Base-by-base conservation (phyloP, 2,113 vertebrate species). In the Etheostoma cragini region DNA sequence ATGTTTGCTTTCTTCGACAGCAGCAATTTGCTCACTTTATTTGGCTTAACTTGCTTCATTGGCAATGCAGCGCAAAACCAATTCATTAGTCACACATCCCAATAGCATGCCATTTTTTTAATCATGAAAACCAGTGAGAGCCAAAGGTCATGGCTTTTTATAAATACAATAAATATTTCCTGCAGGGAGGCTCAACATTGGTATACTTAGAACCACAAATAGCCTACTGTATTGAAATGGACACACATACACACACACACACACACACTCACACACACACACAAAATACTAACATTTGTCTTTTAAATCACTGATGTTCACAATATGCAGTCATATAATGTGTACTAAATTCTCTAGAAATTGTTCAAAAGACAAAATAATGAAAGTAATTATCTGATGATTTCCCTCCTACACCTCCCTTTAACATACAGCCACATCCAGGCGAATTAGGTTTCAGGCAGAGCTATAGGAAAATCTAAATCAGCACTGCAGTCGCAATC, bases 391-490 rank as follows among this genome's bases (percentile, higher is more conserved):
- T 74, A 72, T 21, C n/a, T 21, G 38, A 74, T 71, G 5, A 77
- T 64, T 77, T 47, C 24, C 54, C 76, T 71, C 67, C 47, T 33
- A 45, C 46, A 11, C 35, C 58, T 60, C 61, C 42, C 24, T 76
- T 61, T n/a, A 73, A 49, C 49, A 11, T 57, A 49, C 57, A 65
- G 47, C 72, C 56, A 63, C 49, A 69, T 81, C 35, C 3, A 46
- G 16, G 21, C 26, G 4, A 33, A 35, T 68, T 61, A 11, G n/a
- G 45, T 62, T 72, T 76, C 50, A 70, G 30, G 19, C 56, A 71
- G 46, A 26, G 33, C 62, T 54, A 46, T 56, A 76, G 81, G 66
- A 81, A 88, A 88, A 84, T 70, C 15, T 61, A 77, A 78, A 76
- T 78, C 69, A 82, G 49, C 15, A 0, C 66, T 78, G 53, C 5